Evolutionary conservation across 37 sponge, comb jelly and placozoan genomes (phyloP), one percentile per base, ranked within the genome.

Genomic region (Mnemiopsis leidyi): DNA sequence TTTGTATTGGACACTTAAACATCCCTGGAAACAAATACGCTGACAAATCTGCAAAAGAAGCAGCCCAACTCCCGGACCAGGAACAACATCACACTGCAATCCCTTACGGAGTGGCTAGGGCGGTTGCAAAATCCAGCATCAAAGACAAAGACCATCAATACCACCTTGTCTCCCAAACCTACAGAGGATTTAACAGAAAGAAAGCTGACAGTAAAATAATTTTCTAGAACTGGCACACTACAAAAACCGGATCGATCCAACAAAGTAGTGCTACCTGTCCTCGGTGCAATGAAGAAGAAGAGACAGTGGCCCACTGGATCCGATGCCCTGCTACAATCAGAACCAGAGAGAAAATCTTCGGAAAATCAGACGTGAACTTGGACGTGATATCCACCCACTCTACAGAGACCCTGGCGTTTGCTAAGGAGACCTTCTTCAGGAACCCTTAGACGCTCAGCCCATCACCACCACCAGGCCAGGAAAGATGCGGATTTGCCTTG

Each of bases 401-500:
- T 5, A 48, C 13, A 48, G 61, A 48, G 13, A 48, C 13, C 61
- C 61, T 48, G 61, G 61, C 61, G 61, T 48, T 48, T 48, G 61
- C 61, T 48, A 48, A 48, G 61, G 13, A 48, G 61, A 48, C 61
- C 61, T 48, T 48, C 61, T 48, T 48, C 9, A 48, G 61, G 61
- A 13, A n/a, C 75, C 75, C 25, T 71, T 71, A n/a, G 75, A 71
- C 75, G 75, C 25, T 25, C n/a, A 28, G 30, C 75, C 30, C 30
- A 71, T 71, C 30, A 29, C 75, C 30, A 71, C 25, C 75, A 28
- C 25, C 13, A 20, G 68, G 68, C 68, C 20, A 20, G 20, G 68
- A 13, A 82, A 82, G 39, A 34, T n/a, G 18, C 5, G 92, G 34
- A 31, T 92, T 28, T 92, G 92, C n/a, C 68, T 92, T 23, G 92